Evolutionary conservation across 2,888 invertebrate species (phyloP).

Genomic region (Drosophila colorata): DNA sequence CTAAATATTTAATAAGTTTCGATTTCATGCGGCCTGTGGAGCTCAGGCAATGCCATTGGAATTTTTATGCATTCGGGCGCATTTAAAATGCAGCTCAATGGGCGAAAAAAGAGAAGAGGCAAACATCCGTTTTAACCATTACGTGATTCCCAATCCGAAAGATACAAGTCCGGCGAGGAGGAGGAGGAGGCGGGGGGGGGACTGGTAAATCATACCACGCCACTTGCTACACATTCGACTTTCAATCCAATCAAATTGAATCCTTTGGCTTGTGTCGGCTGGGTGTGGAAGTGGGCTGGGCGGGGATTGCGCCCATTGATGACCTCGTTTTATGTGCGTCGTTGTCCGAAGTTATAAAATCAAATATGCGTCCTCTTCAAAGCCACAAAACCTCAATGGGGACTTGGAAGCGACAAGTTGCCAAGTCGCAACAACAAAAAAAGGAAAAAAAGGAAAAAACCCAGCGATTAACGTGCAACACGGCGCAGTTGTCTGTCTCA

Average conservation of each 20-base stretch:
- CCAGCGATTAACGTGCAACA: conserved; percentile 62
- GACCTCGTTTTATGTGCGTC: conserved; percentile 74
- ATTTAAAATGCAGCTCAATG: conserved; percentile 82
- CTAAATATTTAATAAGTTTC: conserved; percentile 85
- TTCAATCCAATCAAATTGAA: conserved; percentile 82
- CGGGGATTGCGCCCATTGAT: conserved; percentile 48
- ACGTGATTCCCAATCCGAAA: conserved; percentile 66
- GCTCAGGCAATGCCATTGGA: conserved; percentile 47
- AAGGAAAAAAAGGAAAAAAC: not conserved
- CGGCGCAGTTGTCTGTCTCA: conserved; percentile 38
- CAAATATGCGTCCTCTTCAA: conserved; percentile 65
- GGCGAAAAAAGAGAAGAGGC: conserved; percentile 29
- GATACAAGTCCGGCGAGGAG: not conserved
- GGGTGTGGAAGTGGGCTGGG: not conserved
- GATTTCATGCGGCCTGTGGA: conserved; percentile 75
- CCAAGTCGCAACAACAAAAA: too few relatives aligned
- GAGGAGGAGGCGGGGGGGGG: conserved; percentile 2
- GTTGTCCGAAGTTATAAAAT: conserved; percentile 77
- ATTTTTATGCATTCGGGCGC: conserved; percentile 61
- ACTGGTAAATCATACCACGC: conserved; percentile 64
- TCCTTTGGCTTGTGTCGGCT: conserved; percentile 62
- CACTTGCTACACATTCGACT: conserved; percentile 47
- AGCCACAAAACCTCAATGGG: conserved; percentile 47
- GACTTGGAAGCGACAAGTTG: conserved; percentile 61
- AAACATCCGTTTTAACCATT: conserved; percentile 70